phyloP scores from a whole-genome alignment of 2,113 vertebrate species.

The Phoxinus phoxinus region DNA sequence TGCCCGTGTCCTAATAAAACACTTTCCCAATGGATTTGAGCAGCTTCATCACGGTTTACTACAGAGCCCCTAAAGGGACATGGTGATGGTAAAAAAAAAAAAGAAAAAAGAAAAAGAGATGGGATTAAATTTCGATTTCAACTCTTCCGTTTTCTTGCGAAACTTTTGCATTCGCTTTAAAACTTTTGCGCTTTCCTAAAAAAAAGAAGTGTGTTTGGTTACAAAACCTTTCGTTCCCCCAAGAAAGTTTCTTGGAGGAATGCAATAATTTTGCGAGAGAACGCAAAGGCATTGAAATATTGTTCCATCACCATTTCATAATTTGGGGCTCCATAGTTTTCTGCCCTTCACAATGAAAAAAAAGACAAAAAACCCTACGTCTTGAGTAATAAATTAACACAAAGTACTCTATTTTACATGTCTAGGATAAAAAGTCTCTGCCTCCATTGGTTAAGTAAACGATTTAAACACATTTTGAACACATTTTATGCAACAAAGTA shows the following conservation, averaged over 20 bases:
- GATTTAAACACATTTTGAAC: slow-evolving; percentile 11
- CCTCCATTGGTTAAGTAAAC: slow-evolving; percentile 38
- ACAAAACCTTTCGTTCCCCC: not conserved
- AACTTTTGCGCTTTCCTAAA: not conserved
- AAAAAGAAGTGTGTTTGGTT: not conserved
- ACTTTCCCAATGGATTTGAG: not conserved
- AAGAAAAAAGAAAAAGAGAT: not conserved
- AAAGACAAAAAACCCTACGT: slow-evolving; percentile 15
- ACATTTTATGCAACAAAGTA: not conserved
- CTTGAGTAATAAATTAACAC: slow-evolving; percentile 55
- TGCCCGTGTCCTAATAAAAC: not conserved
- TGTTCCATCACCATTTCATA: not conserved
- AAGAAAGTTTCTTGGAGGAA: not conserved
- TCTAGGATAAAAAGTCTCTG: slow-evolving; percentile 13
- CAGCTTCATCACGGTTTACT: slow-evolving; percentile 40
- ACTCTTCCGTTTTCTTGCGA: not conserved
- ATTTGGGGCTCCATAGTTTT: not conserved
- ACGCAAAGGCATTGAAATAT: not conserved
- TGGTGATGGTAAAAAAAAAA: slow-evolving; percentile 31
- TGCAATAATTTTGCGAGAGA: not conserved
- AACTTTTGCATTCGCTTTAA: not conserved
- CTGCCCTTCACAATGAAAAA: not conserved
- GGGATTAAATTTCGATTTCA: not conserved
- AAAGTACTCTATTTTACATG: slow-evolving; percentile 44
- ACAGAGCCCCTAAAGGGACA: not conserved